Evolutionary conservation across 2,113 vertebrate species (phyloP), one percentile per base, ranked within the genome.

Genomic region (Triplophysa siluroides): DNA sequence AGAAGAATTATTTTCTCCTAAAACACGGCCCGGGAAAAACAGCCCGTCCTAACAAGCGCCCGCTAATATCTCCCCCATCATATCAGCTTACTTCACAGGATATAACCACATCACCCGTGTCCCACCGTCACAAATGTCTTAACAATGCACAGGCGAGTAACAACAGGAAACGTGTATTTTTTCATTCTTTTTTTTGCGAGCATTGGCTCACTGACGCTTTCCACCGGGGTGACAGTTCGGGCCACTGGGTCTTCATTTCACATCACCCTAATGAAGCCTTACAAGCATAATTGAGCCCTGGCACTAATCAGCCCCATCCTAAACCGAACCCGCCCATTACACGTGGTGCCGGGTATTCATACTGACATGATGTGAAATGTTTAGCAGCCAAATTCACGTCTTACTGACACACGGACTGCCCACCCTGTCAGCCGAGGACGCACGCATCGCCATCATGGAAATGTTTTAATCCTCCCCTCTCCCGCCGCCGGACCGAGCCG

Each of bases 1-100:
- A 21, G 56, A 73, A 71, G 81, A 85, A 76, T 70, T 82, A 80
- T 83, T 85, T 81, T 81, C 60, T 78, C 64, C 60, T 84, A 84
- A 84, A 84, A 79, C 83, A 82, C 85, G 85, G 83, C 88, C 81
- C 75, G 76, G 84, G 82, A 86, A 89, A 90, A 90, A 89, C 87
- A 90, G 87, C 72, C 84, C 69, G 85, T 90, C 90, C 87, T 89
- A 87, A 83, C 83, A 83, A 85, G 86, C 87, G 85, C 86, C 86
- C 82, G 86, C 81, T 88, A 90, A 91, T 88, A 90, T 88, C 83
- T 87, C 86, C 86, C 74, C 82, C 86, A 88, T 86, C 87, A 85
- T 86, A 89, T 89, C 89, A 91, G 87, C 84, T 87, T 90, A 86
- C 76, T 83, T 88, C 89, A 89, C 61, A 75, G 82, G 64, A 45